Evolutionary conservation across 2,888 invertebrate genomes (phyloP), one percentile per base, ranked within the genome.

Genomic region (Morpho deidamia): DNA sequence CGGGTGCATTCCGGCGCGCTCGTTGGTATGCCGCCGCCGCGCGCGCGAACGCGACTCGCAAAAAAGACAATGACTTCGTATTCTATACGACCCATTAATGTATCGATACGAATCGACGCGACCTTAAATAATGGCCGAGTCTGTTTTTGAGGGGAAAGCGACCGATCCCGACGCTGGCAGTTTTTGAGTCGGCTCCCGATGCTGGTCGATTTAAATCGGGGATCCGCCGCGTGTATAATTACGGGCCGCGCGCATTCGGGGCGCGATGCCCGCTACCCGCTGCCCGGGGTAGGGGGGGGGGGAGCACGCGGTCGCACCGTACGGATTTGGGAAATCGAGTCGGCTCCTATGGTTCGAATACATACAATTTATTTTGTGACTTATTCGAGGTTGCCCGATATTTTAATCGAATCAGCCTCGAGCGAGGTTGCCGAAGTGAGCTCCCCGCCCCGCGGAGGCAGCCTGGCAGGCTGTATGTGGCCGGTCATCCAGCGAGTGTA

Each of bases 61-160:
- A 85, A 85, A 83, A 85, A 83, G 75, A 85, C 85, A 83, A 84
- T 81, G 82, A 81, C 79, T 81, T 70, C 75, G 79, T 81, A 86
- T 83, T 81, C 81, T 83, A 84, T 83, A 78, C 74, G 80, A 78
- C 77, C 78, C 79, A 81, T 81, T 81, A 76, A 74, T 71, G 80
- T 72, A 81, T 82, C 75, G 85, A 81, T 80, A 72, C 77, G 76
- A 76, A 71, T 72, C 72, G 70, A 66, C 70, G 68, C 72, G 72
- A 71, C 74, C 72, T 72, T 76, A 76, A 77, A 76, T 71, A 76
- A 78, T 71, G 72, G 64, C 55, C 61, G 68, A 65, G 72, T 73
- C 70, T 71, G 72, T 71, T 76, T 78, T 74, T 73, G 76, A 74
- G 65, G 64, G 69, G 10, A 3, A 68, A 70, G 68, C 71, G 63